These are phyloP conservation scores for Recurvirostra avosetta DNA, from an alignment of 2,113 vertebrate genomes.

Conservation along the genomic window DNA sequence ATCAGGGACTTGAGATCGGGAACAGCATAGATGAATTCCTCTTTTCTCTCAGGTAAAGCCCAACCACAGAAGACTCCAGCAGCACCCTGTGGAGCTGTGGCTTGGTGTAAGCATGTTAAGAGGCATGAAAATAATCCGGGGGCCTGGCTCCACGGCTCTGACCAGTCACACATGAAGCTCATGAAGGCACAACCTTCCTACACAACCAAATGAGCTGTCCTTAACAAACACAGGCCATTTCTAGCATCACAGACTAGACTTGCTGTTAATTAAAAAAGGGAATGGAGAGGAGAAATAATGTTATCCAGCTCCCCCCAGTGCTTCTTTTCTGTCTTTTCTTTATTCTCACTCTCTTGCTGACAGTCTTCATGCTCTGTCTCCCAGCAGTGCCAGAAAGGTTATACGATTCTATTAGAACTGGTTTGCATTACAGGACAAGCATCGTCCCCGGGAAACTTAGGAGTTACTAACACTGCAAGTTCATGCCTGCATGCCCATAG, in stretches of 20 bases:
- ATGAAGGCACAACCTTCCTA: too few relatives aligned
- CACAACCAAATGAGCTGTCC: background rate
- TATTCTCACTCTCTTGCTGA: background rate
- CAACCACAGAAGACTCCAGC: background rate
- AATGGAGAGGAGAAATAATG: background rate
- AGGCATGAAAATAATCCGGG: background rate
- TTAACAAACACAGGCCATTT: background rate
- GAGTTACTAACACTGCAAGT: background rate
- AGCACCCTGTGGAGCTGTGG: background rate
- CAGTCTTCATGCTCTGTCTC: background rate
- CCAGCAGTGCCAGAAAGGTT: background rate
- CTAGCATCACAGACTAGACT: background rate
- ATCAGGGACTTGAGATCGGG: background rate
- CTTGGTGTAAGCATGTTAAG: background rate
- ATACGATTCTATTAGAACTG: background rate
- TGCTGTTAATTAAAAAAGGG: background rate
- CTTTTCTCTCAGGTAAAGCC: background rate
- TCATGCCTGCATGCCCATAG: background rate
- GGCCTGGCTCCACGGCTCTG: background rate
- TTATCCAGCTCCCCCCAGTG: background rate
- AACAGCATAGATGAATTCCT: background rate
- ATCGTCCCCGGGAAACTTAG: background rate
- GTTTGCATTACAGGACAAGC: background rate
- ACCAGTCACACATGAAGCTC: background rate
- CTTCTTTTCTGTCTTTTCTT: background rate